A percentile compares a stretch with the other conserved stretches of the same genome.
phyloP scores from a whole-genome alignment of 2,797 vertebrate genomes.

The Psittacula echo region DNA sequence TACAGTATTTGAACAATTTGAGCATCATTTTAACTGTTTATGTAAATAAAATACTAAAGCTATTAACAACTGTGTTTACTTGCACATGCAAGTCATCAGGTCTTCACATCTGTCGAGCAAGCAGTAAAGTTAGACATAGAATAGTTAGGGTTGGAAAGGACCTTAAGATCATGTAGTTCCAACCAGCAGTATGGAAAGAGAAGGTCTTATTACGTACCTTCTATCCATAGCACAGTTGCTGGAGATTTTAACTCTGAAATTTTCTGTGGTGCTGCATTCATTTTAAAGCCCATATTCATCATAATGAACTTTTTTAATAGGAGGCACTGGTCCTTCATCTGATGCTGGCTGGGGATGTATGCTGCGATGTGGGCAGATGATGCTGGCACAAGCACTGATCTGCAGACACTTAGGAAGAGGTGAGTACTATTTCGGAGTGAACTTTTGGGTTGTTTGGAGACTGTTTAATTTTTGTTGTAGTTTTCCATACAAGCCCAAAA shows the following conservation, averaged over 20 bases:
- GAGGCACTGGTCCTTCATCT: conserved; percentile 87
- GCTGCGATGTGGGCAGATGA: conserved; percentile 92
- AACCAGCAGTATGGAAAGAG: not conserved
- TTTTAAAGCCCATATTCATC: fast-evolving
- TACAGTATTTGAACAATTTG: not conserved
- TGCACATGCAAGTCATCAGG: not conserved
- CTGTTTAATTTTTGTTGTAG: not conserved
- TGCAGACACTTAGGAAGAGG: conserved; percentile 86
- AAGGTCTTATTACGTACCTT: not conserved
- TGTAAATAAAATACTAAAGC: not conserved
- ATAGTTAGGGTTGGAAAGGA: not conserved
- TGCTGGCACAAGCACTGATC: conserved; percentile 87
- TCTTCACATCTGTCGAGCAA: not conserved
- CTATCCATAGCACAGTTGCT: fast-evolving
- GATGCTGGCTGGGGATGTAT: conserved; percentile 90
- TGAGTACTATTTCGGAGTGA: conserved; percentile 53
- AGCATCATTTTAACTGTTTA: not conserved
- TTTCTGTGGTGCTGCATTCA: not conserved
- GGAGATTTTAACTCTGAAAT: not conserved
- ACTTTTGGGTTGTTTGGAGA: not conserved
- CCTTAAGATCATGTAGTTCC: not conserved
- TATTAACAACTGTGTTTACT: not conserved
- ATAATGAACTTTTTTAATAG: conserved; percentile 54
- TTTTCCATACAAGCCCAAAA: not conserved
- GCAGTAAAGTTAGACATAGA: not conserved